Conservation (phyloP, 2,888 invertebrate species). For the Listrodromus nycthemerus region DNA sequence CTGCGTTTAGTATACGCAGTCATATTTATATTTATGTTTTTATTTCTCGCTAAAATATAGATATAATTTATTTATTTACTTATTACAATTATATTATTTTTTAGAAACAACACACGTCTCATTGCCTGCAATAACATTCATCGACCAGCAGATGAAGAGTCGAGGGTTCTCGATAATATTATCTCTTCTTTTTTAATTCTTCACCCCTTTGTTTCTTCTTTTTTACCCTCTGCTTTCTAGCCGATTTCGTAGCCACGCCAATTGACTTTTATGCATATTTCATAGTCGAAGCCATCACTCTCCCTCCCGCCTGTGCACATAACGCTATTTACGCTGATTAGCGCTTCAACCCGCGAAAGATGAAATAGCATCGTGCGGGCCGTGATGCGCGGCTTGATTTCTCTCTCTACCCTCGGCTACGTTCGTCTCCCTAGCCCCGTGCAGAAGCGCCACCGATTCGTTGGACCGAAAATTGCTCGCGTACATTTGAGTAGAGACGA, state of each 20-base stretch:
- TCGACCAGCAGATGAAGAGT: slow-evolving; percentile 54
- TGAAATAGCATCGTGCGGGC: slow-evolving; percentile 57
- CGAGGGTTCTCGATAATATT: slow-evolving; percentile 35
- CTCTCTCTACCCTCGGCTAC: background rate
- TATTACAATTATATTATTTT: background rate
- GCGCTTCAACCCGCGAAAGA: slow-evolving; percentile 60
- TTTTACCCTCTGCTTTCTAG: slow-evolving; percentile 38
- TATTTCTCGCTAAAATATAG: slow-evolving; percentile 29
- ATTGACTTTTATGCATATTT: slow-evolving; percentile 59
- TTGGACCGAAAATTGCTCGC: slow-evolving; percentile 62
- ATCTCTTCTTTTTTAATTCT: slow-evolving; percentile 24
- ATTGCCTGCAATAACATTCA: slow-evolving; percentile 32
- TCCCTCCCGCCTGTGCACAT: slow-evolving; percentile 33
- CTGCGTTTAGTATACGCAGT: slow-evolving; percentile 29
- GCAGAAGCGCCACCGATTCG: slow-evolving; percentile 40
- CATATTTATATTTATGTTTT: slow-evolving; percentile 7
- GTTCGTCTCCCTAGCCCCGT: background rate
- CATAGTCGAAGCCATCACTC: slow-evolving; percentile 30
- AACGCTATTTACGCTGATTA: slow-evolving; percentile 64
- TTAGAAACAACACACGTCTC: slow-evolving; percentile 32
- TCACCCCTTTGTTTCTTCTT: slow-evolving; percentile 16
- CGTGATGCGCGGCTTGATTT: slow-evolving; percentile 24
- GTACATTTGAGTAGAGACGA: slow-evolving; percentile 38
- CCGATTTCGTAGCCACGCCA: slow-evolving; percentile 57
- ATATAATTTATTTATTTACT: background rate